Evolutionary conservation across 2,888 invertebrate genomes (phyloP).

Genomic region (Autographa pulchrina): DNA sequence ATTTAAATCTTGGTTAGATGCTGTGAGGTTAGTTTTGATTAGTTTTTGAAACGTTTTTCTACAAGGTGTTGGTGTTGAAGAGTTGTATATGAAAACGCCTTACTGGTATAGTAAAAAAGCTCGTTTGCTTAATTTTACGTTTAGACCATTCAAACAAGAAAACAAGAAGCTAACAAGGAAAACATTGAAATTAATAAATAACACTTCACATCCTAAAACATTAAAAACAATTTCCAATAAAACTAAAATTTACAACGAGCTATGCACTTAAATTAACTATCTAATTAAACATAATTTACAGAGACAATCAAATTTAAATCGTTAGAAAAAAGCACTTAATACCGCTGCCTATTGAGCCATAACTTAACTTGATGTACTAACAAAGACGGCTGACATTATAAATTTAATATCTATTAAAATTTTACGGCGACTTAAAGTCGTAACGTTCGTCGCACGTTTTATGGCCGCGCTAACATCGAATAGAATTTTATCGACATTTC

Average conservation of each 20-base stretch:
- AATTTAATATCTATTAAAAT: conserved; percentile 63
- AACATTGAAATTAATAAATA: neutral
- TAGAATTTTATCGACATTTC: conserved; percentile 60
- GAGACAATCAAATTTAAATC: conserved; percentile 28
- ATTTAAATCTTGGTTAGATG: no score
- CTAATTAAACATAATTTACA: conserved; percentile 52
- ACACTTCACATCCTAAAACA: neutral
- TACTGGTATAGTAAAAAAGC: no score
- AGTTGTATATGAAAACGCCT: no score
- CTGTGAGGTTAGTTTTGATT: no score
- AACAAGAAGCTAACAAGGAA: neutral
- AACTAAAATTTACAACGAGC: neutral
- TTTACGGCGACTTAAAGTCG: conserved; percentile 59
- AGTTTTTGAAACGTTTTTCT: no score
- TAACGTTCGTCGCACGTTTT: conserved; percentile 58
- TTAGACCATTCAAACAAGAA: no score
- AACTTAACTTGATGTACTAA: conserved; percentile 51
- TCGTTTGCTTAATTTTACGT: no score
- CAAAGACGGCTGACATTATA: conserved; percentile 60
- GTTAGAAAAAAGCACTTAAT: conserved; percentile 50
- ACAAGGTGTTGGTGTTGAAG: no score
- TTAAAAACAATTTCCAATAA: neutral
- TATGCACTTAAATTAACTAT: conserved; percentile 20
- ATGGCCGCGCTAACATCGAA: conserved; percentile 57
- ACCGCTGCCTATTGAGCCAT: conserved; percentile 49